phyloP scores from a whole-genome alignment of 2,113 vertebrate genomes.

The Rhombomys opimus region DNA sequence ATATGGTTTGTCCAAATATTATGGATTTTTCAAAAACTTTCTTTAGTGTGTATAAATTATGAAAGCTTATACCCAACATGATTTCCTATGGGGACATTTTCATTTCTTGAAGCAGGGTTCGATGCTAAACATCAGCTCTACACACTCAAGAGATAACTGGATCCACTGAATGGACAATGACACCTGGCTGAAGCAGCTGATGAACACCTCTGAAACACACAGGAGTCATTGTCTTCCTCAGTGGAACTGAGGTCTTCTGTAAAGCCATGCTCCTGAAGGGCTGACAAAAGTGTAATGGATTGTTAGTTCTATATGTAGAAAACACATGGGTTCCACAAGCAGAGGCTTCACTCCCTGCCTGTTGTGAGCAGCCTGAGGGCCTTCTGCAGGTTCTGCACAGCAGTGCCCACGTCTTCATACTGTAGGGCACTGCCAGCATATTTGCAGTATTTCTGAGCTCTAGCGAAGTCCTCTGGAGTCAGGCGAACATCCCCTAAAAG shows the following conservation, averaged over 20 bases:
- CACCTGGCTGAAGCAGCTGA: constrained; percentile 75
- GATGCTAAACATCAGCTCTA: constrained; percentile 53
- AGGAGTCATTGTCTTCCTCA: constrained; percentile 80
- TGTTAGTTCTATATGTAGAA: constrained; percentile 84
- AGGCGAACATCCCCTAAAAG: constrained; percentile 91
- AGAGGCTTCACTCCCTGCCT: constrained; percentile 94
- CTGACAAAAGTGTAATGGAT: constrained; percentile 79
- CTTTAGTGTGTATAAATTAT: constrained; percentile 64
- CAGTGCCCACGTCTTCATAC: constrained; percentile 96
- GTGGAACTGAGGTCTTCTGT: constrained; percentile 79
- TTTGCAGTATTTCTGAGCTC: constrained; percentile 98
- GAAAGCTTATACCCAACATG: constrained; percentile 52
- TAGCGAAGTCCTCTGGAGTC: constrained; percentile 95
- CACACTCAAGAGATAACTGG: constrained; percentile 46
- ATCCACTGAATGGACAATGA: constrained; percentile 73
- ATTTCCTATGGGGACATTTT: constrained; percentile 66
- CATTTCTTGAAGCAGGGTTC: constrained; percentile 53
- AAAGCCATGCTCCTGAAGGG: constrained; percentile 81
- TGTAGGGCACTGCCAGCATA: constrained; percentile 98
- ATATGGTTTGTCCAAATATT: constrained; percentile 23
- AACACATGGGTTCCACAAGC: constrained; percentile 72
- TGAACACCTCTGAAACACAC: constrained; percentile 78
- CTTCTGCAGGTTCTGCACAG: constrained; percentile 97
- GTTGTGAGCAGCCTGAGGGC: constrained; percentile 95
- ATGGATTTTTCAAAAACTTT: constrained; percentile 33